phyloP scores from a whole-genome alignment of 2,113 vertebrate genomes.

The Galemys pyrenaicus region DNA sequence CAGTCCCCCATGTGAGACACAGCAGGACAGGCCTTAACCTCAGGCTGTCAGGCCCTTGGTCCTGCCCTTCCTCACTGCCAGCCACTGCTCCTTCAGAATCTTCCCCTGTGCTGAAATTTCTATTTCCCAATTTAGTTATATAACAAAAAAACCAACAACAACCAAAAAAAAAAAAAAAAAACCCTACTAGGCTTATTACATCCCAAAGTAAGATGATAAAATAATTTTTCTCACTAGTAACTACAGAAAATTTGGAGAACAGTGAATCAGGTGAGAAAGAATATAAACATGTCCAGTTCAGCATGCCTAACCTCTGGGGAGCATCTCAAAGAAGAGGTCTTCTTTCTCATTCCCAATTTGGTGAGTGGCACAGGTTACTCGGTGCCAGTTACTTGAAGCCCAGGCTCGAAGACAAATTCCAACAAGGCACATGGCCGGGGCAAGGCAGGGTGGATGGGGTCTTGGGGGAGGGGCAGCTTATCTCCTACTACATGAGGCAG shows the following conservation, averaged over 20 bases:
- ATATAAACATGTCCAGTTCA: neutral
- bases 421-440: too few relatives aligned
- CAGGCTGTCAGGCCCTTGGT: neutral
- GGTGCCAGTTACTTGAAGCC: neutral
- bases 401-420: neutral
- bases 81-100: neutral
- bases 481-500: accelerated
- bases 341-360: neutral
- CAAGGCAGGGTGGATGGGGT: neutral
- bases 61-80: neutral
- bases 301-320: neutral
- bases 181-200: neutral
- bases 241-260: neutral
- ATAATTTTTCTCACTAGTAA: neutral
- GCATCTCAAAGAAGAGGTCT: neutral
- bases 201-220: neutral
- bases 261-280: neutral
- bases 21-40: neutral
- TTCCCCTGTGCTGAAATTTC: too few relatives aligned
- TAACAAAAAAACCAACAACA: too few relatives aligned
- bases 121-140: neutral
- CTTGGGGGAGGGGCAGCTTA: accelerated
- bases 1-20: neutral
- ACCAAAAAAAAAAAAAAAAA: neutral
- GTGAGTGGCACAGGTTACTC: neutral